Evolutionary conservation across 2,888 invertebrate species (phyloP).

Genomic region (Fragum whitleyi): DNA sequence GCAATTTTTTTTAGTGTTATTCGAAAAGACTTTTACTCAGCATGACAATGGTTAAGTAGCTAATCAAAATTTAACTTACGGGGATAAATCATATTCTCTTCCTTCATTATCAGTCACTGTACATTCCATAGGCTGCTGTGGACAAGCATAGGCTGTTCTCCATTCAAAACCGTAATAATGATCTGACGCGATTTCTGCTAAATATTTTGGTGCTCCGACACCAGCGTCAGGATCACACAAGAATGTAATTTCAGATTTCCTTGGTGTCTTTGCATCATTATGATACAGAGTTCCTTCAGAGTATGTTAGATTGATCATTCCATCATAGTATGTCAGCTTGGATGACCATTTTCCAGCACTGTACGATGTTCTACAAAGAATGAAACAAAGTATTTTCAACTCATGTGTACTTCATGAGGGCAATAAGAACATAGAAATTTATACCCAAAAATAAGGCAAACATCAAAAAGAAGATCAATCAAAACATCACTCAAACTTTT

Average conservation of each 20-base stretch:
- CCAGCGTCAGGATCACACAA: constrained; percentile 81
- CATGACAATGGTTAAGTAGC: too few relatives aligned
- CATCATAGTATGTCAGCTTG: constrained; percentile 80
- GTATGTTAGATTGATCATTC: constrained; percentile 83
- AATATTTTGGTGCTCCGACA: constrained; percentile 78
- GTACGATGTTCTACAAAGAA: constrained; percentile 56
- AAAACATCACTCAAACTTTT: too few relatives aligned
- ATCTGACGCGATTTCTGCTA: constrained; percentile 72
- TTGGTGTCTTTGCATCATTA: constrained; percentile 67
- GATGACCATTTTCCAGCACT: constrained; percentile 74
- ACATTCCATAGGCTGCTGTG: constrained; percentile 76
- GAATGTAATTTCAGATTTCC: constrained; percentile 82
- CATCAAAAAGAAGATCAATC: too few relatives aligned
- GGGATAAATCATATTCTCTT: constrained; percentile 79
- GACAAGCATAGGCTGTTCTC: constrained; percentile 79
- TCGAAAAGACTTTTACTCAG: too few relatives aligned
- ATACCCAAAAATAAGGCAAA: too few relatives aligned
- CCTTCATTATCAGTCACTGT: constrained; percentile 67
- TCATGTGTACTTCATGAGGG: too few relatives aligned
- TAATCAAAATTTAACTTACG: too few relatives aligned
- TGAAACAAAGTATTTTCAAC: background rate
- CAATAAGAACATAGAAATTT: too few relatives aligned
- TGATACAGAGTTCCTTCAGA: constrained; percentile 78
- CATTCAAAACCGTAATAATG: constrained; percentile 79
- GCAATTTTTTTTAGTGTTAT: too few relatives aligned